phyloP scores from a whole-genome alignment of 2,888 invertebrate genomes.

The Tupiocoris notatus region DNA sequence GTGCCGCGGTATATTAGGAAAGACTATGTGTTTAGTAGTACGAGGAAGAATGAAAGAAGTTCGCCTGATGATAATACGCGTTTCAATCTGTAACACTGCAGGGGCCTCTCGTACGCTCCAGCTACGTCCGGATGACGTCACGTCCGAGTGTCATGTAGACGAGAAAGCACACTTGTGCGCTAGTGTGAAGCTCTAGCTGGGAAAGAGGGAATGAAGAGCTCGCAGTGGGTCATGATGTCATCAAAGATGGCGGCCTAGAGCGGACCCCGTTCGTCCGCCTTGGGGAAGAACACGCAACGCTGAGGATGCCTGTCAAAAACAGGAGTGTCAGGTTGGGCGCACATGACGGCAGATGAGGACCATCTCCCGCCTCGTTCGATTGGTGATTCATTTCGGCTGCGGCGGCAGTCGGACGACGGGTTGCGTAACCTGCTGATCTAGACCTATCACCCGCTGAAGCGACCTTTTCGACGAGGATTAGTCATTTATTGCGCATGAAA shows the following conservation, averaged over 20 bases:
- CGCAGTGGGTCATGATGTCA: neutral
- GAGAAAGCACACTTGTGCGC: neutral
- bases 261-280: neutral
- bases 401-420: neutral
- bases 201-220: neutral
- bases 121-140: neutral
- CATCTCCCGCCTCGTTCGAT: neutral
- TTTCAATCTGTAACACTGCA: too few relatives aligned
- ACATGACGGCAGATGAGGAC: neutral
- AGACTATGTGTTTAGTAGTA: too few relatives aligned
- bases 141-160: neutral
- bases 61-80: too few relatives aligned
- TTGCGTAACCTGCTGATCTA: neutral
- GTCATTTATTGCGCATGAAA: too few relatives aligned
- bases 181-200: neutral
- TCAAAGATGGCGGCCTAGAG: neutral
- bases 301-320: neutral
- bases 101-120: neutral
- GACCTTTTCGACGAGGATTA: too few relatives aligned
- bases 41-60: too few relatives aligned
- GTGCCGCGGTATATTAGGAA: too few relatives aligned
- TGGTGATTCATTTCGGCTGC: neutral
- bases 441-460: neutral
- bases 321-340: neutral
- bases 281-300: neutral